Evolutionary conservation across 2,888 invertebrate species (phyloP).

Genomic region (Ryuthela nishihirai): DNA sequence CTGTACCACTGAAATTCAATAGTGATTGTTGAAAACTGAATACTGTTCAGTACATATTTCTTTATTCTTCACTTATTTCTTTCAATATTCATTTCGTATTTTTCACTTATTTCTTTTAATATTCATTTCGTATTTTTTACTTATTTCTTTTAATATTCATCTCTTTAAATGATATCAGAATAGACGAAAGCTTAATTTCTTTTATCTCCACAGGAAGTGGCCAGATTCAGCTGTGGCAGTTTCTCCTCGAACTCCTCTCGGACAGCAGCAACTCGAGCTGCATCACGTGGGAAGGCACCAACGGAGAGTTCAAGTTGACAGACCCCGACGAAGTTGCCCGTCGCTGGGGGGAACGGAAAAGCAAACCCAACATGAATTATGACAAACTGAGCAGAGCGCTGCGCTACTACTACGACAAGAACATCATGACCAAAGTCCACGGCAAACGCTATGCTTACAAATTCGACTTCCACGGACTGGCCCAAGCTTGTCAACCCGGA

Average conservation of each 20-base stretch:
- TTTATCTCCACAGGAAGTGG: slow-evolving; percentile 53
- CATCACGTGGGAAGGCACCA: slow-evolving; percentile 94
- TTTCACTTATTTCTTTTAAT: no score
- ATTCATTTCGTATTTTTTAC: no score
- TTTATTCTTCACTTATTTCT: no score
- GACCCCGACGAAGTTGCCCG: slow-evolving; percentile 98
- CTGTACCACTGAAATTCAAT: no score
- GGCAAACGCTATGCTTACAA: slow-evolving; percentile 97
- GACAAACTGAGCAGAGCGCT: slow-evolving; percentile 96
- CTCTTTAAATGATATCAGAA: no score
- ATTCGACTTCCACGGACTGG: slow-evolving; percentile 65
- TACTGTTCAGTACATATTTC: no score
- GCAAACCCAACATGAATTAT: slow-evolving; percentile 99
- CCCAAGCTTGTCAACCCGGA: slow-evolving; percentile 43
- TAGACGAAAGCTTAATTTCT: no score
- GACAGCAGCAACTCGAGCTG: slow-evolving; percentile 81
- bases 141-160: no score
- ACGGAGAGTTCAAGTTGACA: slow-evolving; percentile 92
- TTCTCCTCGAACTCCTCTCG: slow-evolving; percentile 89
- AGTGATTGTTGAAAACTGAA: no score
- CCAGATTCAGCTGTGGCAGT: slow-evolving; percentile 99
- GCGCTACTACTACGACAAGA: slow-evolving; percentile 99
- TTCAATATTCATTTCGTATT: no score
- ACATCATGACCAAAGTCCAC: slow-evolving; percentile 99
- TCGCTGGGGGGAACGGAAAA: slow-evolving; percentile 98